phyloP scores from a whole-genome alignment of 2,113 vertebrate genomes.

The Tretioscincus oriximinensis region DNA sequence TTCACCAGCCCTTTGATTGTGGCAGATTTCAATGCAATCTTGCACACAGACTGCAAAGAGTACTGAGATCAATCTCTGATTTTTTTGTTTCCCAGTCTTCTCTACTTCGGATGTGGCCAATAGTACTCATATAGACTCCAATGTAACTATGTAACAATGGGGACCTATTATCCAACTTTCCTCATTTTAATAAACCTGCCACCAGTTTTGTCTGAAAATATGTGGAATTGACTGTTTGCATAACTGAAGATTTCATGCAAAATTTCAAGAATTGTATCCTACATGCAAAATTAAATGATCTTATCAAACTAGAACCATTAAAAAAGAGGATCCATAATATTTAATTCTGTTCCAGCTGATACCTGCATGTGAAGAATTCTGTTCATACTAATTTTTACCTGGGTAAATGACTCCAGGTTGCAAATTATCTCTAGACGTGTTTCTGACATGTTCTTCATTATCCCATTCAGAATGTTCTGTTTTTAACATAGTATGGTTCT shows the following conservation, averaged over 20 bases:
- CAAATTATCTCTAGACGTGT: constrained; percentile 2
- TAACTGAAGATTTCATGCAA: no score
- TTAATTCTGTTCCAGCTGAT: background rate
- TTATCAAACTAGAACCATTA: background rate
- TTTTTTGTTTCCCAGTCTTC: no score
- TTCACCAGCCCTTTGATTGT: no score
- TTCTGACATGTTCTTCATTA: constrained; percentile 21
- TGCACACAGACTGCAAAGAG: no score
- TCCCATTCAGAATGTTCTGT: background rate
- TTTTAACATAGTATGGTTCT: background rate
- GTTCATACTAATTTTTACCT: constrained; percentile 5
- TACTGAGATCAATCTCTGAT: no score
- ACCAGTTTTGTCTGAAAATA: no score
- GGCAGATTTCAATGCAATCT: no score
- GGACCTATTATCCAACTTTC: no score
- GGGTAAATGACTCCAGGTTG: background rate
- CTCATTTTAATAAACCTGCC: no score
- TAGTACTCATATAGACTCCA: no score
- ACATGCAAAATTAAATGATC: background rate
- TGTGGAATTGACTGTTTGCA: no score
- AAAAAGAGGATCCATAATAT: background rate
- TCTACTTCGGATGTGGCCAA: background rate
- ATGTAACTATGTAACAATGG: no score
- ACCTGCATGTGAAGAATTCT: constrained; percentile 12
- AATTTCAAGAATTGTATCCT: background rate